Base-by-base conservation (phyloP, 2,113 vertebrate genomes). In the Callocephalon fimbriatum region DNA sequence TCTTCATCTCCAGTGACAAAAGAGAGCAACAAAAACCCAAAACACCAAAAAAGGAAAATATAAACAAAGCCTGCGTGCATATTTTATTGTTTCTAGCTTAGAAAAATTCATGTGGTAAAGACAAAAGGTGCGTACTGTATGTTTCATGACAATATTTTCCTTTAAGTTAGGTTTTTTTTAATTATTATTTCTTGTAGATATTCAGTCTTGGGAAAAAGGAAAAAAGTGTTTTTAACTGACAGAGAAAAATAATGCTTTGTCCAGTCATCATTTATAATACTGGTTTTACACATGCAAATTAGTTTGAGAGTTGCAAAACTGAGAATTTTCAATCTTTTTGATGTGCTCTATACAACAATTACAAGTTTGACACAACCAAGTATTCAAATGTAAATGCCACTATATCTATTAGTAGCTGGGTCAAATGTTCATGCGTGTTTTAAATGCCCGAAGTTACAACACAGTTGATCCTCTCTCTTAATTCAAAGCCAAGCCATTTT, bases 401-500 rank as follows among this genome's bases (percentile, higher is more conserved):
- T 32, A 2, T 74, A 37, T n/a, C 23, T 66, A 27, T 54, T 56
- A 74, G 38, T 51, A 88, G 26, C 22, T 88, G 29, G 14, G 54
- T 83, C 62, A 74, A 94, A 90, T 32, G 8, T 68, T 90, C 3
- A 0, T 0, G 0, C 35, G 19, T 59, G 26, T 44, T 95, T 88
- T 35, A 83, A 90, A 88, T 48, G 47, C 27, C 32, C 42, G 21
- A 37, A 80, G 25, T 81, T 31, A 67, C 38, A 94, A 45, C 32
- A 54, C 11, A 27, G 29, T 48, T 53, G 40, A 77, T 92, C 29
- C 25, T 70, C 40, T 74, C 27, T 59, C 44, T 83, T 70, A 58
- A 96, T 86, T 83, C 72, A 86, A 90, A 92, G 80, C 40, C 65
- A 74, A 91, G 75, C 50, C 71, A 74, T 83, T 92, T 80, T 35